Evolutionary conservation across 2,797 vertebrate species (phyloP), one percentile per base, ranked within the genome.

Genomic region (Coregonus suidteri): DNA sequence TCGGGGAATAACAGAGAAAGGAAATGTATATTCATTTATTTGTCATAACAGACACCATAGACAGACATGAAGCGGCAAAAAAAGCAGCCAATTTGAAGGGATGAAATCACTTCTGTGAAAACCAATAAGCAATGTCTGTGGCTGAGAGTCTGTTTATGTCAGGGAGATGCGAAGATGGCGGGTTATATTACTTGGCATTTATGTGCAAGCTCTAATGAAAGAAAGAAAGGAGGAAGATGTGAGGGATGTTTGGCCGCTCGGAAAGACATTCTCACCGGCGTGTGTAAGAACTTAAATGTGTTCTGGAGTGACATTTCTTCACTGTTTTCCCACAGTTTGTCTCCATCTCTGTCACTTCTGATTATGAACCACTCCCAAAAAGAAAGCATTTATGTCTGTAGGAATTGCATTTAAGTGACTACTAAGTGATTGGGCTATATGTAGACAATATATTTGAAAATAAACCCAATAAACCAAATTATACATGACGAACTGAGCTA

Each of bases 141-240:
- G 30, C 13, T 35, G 30, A 16, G 71, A 54, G 11, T 71, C 6
- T 54, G 30, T 73, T 89, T 79, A 90, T 90, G 89, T 88, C 88
- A 89, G 76, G 77, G 70, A 77, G 77, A 76, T 74, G 77, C 77
- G 79, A 82, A 80, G 87, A 88, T 87, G 89, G 88, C 84, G 54
- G 82, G 81, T 92, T 92, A 92, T 92, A 90, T 90, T 85, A 84
- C 81, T 89, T 93, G 91, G 92, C 91, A 92, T 92, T 92, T 93
- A 82, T 92, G 84, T 83, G 82, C 81, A 83, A 88, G 82, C 85
- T 85, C 84, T 90, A 93, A 93, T 94, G 86, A 91, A 91, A 88
- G 82, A 79, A 79, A 88, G 81, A 87, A 51, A 47, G 41, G 41
- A 47, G 41, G 9, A 47, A 84, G 82, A 84, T 85, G 84, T 79